phyloP scores from a whole-genome alignment of 2,797 vertebrate genomes.

The Intellagama lesueurii region DNA sequence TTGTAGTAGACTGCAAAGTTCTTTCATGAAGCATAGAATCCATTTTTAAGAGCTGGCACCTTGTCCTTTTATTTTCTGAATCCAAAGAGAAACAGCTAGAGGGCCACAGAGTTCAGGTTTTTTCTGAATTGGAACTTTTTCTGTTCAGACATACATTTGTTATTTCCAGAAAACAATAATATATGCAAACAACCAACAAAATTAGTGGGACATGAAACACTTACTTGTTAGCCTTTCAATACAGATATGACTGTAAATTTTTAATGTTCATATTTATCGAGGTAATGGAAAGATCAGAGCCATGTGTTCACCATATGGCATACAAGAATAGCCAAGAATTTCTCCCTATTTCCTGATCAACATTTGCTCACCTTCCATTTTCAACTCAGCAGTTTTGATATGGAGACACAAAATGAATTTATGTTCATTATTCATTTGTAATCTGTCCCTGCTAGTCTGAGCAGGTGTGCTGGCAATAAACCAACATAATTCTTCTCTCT shows the following conservation, averaged over 20 bases:
- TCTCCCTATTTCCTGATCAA: slow-evolving; percentile 7
- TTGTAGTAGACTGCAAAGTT: not conserved
- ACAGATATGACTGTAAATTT: slow-evolving; percentile 32
- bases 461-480: slow-evolving; percentile 32
- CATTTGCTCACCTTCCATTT: not conserved
- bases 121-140: not conserved
- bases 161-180: slow-evolving; percentile 17
- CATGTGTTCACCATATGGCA: slow-evolving; percentile 15
- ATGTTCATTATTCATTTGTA: slow-evolving; percentile 31
- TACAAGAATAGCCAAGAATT: not conserved
- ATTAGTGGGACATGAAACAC: slow-evolving; percentile 2
- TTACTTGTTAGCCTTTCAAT: not conserved
- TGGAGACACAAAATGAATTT: not conserved
- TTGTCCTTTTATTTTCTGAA: not conserved
- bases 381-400: slow-evolving; percentile 19
- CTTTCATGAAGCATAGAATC: not conserved
- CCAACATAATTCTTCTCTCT: not conserved
- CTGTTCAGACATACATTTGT: not conserved
- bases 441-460: slow-evolving; percentile 7
- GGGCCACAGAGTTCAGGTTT: not conserved
- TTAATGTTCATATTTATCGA: not conserved
- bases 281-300: slow-evolving; percentile 33
- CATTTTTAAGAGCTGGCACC: not conserved
- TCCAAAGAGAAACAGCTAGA: slow-evolving; percentile 15
- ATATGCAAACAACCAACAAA: slow-evolving; percentile 4